Evolutionary conservation across 2,113 vertebrate species (phyloP).

Genomic region (Pogonocichla stellata): DNA sequence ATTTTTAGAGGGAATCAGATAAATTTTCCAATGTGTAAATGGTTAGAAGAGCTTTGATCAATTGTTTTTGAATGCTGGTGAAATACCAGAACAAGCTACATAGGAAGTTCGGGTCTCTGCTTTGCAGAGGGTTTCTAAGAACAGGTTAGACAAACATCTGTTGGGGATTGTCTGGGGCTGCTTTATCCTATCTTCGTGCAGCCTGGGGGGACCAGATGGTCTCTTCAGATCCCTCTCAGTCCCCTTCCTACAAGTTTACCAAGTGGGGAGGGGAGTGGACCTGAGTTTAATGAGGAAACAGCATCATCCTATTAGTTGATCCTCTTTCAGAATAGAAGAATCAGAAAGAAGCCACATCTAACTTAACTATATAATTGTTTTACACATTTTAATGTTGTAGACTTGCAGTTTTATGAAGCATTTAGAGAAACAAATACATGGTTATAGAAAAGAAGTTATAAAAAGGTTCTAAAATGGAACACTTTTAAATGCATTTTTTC

Average conservation of each 20-base stretch:
- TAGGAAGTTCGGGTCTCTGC: background rate
- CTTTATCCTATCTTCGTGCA: constrained; percentile 22
- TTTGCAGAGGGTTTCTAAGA: background rate
- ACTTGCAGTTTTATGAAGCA: background rate
- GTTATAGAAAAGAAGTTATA: background rate
- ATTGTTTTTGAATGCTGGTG: background rate
- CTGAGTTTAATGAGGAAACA: background rate
- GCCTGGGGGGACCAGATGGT: background rate
- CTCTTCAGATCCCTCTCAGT: constrained; percentile 13
- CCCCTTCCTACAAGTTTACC: background rate
- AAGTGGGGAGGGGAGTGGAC: background rate
- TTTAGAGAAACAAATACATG: background rate
- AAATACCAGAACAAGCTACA: constrained; percentile 30
- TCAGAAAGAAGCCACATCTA: background rate
- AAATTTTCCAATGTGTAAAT: background rate
- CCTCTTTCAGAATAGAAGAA: background rate
- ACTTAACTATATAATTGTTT: background rate
- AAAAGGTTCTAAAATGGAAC: background rate
- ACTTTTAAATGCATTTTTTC: background rate
- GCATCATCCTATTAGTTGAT: constrained; percentile 14
- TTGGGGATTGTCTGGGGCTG: constrained; percentile 46
- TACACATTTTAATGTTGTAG: background rate
- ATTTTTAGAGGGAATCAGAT: background rate
- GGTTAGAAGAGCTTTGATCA: background rate
- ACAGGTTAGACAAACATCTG: constrained; percentile 59